Evolutionary conservation across 2,888 invertebrate genomes (phyloP).

Genomic region (Glaucopsyche alexis): DNA sequence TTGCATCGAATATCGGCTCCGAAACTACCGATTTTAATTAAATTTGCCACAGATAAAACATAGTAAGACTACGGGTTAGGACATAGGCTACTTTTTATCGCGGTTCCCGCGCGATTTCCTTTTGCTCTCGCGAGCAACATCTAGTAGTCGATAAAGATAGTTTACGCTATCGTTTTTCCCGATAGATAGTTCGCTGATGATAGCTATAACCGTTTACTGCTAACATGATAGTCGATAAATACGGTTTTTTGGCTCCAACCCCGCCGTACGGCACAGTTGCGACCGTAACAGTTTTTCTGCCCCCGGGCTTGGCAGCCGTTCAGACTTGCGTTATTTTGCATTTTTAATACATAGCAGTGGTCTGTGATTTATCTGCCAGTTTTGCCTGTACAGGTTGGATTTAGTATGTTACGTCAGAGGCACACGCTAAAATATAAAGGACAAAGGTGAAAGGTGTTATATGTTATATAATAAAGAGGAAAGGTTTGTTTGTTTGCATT

Average conservation of each 20-base stretch:
- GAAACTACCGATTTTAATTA: too few relatives aligned
- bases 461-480: too few relatives aligned
- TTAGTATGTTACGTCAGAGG: neutral
- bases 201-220: slow-evolving; percentile 4
- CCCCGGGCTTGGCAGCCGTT: slow-evolving; percentile 29
- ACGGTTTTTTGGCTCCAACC: slow-evolving; percentile 28
- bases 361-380: slow-evolving; percentile 19
- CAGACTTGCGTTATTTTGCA: slow-evolving; percentile 25
- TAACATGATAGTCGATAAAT: slow-evolving; percentile 28
- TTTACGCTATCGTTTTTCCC: too few relatives aligned
- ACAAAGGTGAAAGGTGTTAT: neutral
- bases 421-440: neutral
- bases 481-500: too few relatives aligned
- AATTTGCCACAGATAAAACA: too few relatives aligned
- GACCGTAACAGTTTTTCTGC: slow-evolving; percentile 19
- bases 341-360: slow-evolving; percentile 28
- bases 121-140: too few relatives aligned
- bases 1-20: too few relatives aligned
- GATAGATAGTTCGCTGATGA: neutral
- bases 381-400: neutral
- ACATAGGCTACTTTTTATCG: too few relatives aligned
- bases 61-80: too few relatives aligned
- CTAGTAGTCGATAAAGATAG: too few relatives aligned
- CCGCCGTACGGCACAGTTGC: slow-evolving; percentile 21
- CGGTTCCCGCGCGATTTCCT: too few relatives aligned